Conservation (phyloP, 92 coral and sea anemone genomes). For the Zoanthus sansibaricus region DNA sequence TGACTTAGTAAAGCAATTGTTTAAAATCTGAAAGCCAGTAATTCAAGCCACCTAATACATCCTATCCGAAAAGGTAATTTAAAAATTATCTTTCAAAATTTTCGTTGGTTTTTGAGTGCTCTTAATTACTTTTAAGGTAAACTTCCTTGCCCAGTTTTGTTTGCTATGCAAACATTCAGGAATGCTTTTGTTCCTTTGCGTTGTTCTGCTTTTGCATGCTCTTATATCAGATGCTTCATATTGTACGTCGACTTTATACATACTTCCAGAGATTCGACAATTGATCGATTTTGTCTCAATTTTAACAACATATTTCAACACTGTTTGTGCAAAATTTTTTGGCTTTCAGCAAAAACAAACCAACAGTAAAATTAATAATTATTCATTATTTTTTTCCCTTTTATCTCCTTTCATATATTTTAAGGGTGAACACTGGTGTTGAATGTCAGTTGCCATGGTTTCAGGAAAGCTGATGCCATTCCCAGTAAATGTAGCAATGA, state of each 20-base stretch:
- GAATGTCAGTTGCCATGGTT: slow-evolving; percentile 6
- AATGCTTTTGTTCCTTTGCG: slow-evolving; percentile 6
- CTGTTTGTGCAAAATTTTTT: neutral
- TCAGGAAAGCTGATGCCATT: neutral
- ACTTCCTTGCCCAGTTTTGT: slow-evolving; percentile 21
- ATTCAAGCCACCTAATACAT: slow-evolving; percentile 31
- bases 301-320: neutral
- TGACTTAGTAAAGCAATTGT: slow-evolving; percentile 1
- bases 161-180: slow-evolving; percentile 29
- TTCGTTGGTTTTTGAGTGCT: slow-evolving; percentile 20
- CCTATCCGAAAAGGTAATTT: neutral
- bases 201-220: slow-evolving; percentile 37
- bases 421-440: slow-evolving; percentile 19
- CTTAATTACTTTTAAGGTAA: slow-evolving; percentile 39
- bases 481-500: neutral
- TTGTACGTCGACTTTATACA: neutral
- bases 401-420: neutral
- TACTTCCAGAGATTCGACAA: slow-evolving; percentile 13
- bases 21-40: neutral
- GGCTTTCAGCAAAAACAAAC: neutral
- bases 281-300: slow-evolving; percentile 10
- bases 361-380: neutral
- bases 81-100: neutral
- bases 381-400: too few species aligned
- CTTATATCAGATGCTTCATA: slow-evolving; percentile 20